Evolutionary conservation across 2,113 vertebrate genomes (phyloP).

Genomic region (Dipodomys ordii): DNA sequence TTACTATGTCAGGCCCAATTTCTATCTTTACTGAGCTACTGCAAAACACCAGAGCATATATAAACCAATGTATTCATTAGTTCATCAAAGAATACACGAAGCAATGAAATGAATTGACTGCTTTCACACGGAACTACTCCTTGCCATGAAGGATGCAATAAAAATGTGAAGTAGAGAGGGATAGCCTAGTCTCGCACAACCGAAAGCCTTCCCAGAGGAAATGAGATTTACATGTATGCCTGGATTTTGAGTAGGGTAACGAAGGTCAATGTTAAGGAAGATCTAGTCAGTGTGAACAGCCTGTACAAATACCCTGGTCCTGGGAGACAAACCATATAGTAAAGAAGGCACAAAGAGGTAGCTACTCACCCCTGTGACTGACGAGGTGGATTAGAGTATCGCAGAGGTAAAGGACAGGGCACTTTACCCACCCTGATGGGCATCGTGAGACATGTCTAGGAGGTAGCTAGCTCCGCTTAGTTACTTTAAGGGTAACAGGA

Average conservation of each 20-base stretch:
- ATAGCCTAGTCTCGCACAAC: not conserved
- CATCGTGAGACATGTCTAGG: not conserved
- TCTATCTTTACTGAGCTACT: not conserved
- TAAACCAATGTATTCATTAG: not conserved
- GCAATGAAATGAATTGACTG: not conserved
- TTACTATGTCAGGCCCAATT: not conserved
- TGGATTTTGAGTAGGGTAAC: conserved; percentile 18
- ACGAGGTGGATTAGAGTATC: not conserved
- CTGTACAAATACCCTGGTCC: not conserved
- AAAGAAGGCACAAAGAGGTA: not conserved
- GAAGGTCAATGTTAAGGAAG: not conserved
- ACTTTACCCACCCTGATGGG: not conserved
- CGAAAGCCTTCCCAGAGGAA: conserved; percentile 32
- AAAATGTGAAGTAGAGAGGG: not conserved
- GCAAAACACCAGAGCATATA: not conserved
- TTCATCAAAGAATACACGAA: not conserved
- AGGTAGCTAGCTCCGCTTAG: conserved; percentile 21
- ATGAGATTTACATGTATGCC: conserved; percentile 16
- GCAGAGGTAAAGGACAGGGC: not conserved
- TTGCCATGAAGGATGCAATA: not conserved
- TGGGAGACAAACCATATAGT: not conserved
- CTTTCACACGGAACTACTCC: not conserved
- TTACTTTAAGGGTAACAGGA: not conserved
- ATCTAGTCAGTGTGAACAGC: not conserved
- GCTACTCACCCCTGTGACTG: not conserved